Evolutionary conservation across 30 jellyfish, hydroid and myxozoan species (phyloP), one percentile per base, ranked within the genome.

Genomic region (Cassiopea xamachana): DNA sequence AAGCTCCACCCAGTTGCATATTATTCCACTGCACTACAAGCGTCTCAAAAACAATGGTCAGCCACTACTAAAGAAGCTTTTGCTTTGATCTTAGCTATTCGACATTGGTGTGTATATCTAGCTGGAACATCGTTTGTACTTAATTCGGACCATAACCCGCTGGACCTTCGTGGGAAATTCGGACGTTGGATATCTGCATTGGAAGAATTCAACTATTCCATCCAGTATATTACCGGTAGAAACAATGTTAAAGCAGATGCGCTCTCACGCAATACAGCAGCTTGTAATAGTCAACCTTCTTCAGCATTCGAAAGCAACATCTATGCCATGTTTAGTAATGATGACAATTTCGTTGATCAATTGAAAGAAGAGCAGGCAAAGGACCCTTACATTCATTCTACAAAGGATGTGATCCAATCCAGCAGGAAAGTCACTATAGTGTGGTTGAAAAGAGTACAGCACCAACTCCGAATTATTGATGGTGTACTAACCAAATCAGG

Each of bases 111-210:
- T 59, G 84, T 84, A 10, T 84, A 84, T 50, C 58, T 84, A 10
- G 87, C 84, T 17, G 84, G 74, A 68, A 84, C 92, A 46, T 87
- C 70, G 51, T 84, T 69, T 58, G 48, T 71, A 43, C 86, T 69
- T 71, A 84, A 71, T 48, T 69, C 92, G 17, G 92, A 84, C 87
- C 92, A 84, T 70, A 84, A 84, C 73, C 92, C 92, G 51, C 76
- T 84, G 1, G 92, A 84, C 92, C 92, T 87, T 43, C 75, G 76
- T 84, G 84, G 92, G 49, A 84, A 84, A 46, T 50, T 84, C 69
- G 85, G 74, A 67, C 49, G 92, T n/a, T 84, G 75, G 84, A 2
- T 70, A 14, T 84, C 92, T 62, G 92, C 68, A 70, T 71, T 84
- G 8, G 76, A 84, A 72, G 85, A 84, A 84, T 84, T 17, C 61